Conservation (phyloP, 1,140 invertebrate genomes). For the Hypothenemus hampei region DNA sequence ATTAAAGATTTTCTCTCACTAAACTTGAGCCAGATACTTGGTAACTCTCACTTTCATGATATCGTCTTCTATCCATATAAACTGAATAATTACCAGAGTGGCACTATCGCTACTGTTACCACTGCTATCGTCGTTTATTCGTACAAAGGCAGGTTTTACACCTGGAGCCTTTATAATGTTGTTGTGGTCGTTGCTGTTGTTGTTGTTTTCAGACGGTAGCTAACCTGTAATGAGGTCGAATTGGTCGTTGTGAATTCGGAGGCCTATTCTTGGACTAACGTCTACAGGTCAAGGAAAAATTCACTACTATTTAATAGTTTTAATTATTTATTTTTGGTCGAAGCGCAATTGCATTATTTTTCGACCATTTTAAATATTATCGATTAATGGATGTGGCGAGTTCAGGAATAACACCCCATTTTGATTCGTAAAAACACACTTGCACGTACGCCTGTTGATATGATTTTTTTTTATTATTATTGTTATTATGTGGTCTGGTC, state of each 20-base stretch:
- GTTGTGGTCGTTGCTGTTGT: conserved; percentile 5
- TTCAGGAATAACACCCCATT: neutral
- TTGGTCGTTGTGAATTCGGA: too few relatives aligned
- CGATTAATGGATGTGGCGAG: too few relatives aligned
- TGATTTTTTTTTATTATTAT: conserved; percentile 3
- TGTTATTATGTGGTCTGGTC: neutral
- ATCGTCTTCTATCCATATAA: conserved; percentile 17
- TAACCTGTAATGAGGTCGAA: conserved; percentile 28
- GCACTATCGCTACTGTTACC: conserved; percentile 12
- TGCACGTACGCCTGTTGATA: conserved; percentile 2
- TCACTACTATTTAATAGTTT: too few relatives aligned
- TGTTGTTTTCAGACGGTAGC: conserved; percentile 22
- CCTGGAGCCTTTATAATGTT: conserved; percentile 2
- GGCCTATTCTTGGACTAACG: neutral
- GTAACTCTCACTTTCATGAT: too few relatives aligned
- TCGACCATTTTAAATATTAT: neutral
- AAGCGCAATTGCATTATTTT: neutral
- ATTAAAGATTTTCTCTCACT: too few relatives aligned
- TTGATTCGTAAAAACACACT: too few relatives aligned
- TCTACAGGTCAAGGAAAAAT: too few relatives aligned
- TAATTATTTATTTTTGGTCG: neutral
- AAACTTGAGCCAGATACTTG: too few relatives aligned
- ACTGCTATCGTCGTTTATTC: conserved; percentile 1
- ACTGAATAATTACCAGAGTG: conserved; percentile 12
- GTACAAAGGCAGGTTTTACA: conserved; percentile 4